phyloP scores from a whole-genome alignment of 37 sponge, comb jelly and placozoan genomes.

The Lycopodina hypogea region DNA sequence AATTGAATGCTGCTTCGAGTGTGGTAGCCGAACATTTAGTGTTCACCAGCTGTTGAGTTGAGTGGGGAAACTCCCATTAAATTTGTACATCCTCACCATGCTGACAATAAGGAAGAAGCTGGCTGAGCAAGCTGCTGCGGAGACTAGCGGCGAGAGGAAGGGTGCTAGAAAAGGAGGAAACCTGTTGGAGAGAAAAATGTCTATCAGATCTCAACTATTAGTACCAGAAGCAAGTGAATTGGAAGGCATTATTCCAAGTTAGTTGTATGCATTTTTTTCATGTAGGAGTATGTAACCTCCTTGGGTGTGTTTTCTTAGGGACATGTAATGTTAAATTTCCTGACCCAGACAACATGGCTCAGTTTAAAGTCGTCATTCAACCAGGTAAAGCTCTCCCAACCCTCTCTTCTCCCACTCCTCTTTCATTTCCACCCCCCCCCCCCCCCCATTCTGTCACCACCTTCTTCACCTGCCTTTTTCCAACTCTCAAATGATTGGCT shows the following conservation, averaged over 20 bases:
- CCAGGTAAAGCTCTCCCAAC: conserved; percentile 35
- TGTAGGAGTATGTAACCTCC: neutral
- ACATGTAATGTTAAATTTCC: conserved; percentile 52
- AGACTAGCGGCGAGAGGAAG: neutral
- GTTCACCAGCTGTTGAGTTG: too few species aligned
- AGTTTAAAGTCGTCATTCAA: conserved; percentile 38
- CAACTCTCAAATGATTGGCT: too few species aligned
- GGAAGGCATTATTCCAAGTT: conserved; percentile 59
- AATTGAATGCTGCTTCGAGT: too few species aligned
- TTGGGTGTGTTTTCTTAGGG: conserved; percentile 4
- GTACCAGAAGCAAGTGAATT: conserved; percentile 58
- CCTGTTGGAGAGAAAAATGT: conserved; percentile 30
- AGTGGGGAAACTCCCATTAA: neutral
- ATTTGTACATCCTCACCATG: conserved; percentile 14
- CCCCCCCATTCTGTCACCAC: neutral
- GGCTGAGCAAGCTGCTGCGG: conserved; percentile 44
- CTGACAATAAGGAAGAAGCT: conserved; percentile 62
- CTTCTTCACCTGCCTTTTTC: neutral
- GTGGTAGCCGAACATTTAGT: too few species aligned
- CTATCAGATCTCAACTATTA: conserved; percentile 66
- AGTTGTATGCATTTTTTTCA: neutral
- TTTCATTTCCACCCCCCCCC: neutral
- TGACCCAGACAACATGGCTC: conserved; percentile 52
- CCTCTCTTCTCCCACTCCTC: neutral
- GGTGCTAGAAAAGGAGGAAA: conserved; percentile 11